Conservation (phyloP, 2,888 invertebrate genomes). For the Quadriops clusia region DNA sequence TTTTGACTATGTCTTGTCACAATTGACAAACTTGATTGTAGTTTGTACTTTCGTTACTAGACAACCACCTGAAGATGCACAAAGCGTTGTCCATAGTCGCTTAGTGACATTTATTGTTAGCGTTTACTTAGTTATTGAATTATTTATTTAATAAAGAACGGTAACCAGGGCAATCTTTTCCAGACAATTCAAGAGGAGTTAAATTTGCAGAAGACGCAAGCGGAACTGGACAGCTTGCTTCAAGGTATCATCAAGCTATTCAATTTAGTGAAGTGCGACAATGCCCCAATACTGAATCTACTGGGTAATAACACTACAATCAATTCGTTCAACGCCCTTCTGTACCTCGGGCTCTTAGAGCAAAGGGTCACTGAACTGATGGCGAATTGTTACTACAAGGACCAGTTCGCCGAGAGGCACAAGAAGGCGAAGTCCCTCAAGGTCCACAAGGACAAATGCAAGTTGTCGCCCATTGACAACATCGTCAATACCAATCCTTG, state of each 20-base stretch:
- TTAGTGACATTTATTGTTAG: too few relatives aligned
- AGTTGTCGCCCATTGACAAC: slow-evolving; percentile 28
- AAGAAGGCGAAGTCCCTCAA: slow-evolving; percentile 26
- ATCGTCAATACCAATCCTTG: slow-evolving; percentile 40
- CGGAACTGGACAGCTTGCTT: slow-evolving; percentile 30
- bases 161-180: too few relatives aligned
- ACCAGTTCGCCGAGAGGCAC: slow-evolving; percentile 24
- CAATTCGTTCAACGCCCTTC: slow-evolving; percentile 62
- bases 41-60: too few relatives aligned
- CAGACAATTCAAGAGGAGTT: slow-evolving; percentile 25
- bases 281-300: slow-evolving; percentile 56
- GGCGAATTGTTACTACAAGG: slow-evolving; percentile 38
- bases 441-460: slow-evolving; percentile 30
- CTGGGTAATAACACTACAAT: slow-evolving; percentile 60
- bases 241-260: slow-evolving; percentile 42
- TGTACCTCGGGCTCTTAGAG: slow-evolving; percentile 74
- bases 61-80: too few relatives aligned
- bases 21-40: too few relatives aligned
- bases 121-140: too few relatives aligned
- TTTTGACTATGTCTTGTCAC: too few relatives aligned
- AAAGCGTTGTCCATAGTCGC: too few relatives aligned
- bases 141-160: too few relatives aligned
- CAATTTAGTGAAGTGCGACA: slow-evolving; percentile 57
- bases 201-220: slow-evolving; percentile 23
- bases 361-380: slow-evolving; percentile 58